Base-by-base conservation (phyloP, 2,797 vertebrate species). In the Myotis myotis region DNA sequence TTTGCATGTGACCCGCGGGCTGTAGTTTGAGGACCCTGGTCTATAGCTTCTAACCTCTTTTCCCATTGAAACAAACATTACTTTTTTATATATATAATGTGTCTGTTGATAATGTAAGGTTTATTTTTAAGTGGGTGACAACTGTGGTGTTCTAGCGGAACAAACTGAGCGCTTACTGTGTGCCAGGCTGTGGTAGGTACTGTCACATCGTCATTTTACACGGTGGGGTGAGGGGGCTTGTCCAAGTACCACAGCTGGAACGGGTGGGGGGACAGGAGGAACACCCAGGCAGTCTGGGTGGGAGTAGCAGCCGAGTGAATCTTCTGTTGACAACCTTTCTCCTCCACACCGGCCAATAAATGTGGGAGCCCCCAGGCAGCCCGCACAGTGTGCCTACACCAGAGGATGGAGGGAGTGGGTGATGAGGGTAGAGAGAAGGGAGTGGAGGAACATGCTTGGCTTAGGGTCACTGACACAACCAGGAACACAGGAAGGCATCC, bases 41-140 rank as follows among this genome's bases (percentile, higher is more conserved):
- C 20, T 93, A 72, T 36, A 80, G 83, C 6, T 60, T 87, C 78
- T 84, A 87, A 60, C 47, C 38, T 81, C 87, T 68, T 86, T 92
- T 68, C 49, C 75, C 71, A 91, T 1, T 15, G 47, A 85, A 82
- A 86, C 12, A 15, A 71, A 68, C 30, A 47, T 55, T 71, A 66
- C 82, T 75, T 83, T 91, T 87, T n/a, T 12, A 70, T 53, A 57
- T 8, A 60, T 64, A 44, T n/a, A 44, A 86, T 5, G 11, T 81
- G 57, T 74, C 84, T 79, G 55, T 20, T 41, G 62, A n/a, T 86
- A 88, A 88, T 0, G 8, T 36, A 23, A 68, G 3, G 0, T 47
- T 38, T 70, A 72, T 55, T 74, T 78, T 55, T 12, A 91, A 94
- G 22, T 22, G 51, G 75, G 17, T 22, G 38, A 28, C 33, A 80